These are phyloP conservation scores for Eurois occulta DNA, from an alignment of 2,888 invertebrate genomes.

Conservation along the genomic window DNA sequence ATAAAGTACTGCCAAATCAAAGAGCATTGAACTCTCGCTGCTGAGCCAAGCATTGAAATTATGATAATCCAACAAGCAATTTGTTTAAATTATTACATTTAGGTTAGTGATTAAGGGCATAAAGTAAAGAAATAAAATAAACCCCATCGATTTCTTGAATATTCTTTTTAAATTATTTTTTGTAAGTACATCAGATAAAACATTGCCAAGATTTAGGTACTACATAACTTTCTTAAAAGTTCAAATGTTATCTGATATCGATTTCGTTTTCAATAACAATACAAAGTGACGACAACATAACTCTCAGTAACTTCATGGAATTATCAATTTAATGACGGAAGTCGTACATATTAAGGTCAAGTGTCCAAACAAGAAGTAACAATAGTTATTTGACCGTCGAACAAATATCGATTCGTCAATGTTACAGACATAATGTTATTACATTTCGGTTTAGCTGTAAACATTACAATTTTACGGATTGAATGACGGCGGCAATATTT, in stretches of 20 bases:
- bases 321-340: slow-evolving; percentile 26
- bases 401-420: slow-evolving; percentile 23
- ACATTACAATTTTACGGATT: slow-evolving; percentile 20
- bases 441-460: slow-evolving; percentile 5
- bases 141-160: background rate
- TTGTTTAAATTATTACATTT: background rate
- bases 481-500: background rate
- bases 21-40: background rate
- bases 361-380: slow-evolving; percentile 1
- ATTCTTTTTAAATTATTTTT: background rate
- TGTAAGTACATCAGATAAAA: background rate
- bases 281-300: background rate
- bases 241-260: slow-evolving; percentile 6
- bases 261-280: background rate
- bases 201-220: background rate
- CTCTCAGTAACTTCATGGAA: background rate
- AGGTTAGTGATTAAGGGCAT: background rate
- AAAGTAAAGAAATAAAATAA: background rate
- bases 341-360: slow-evolving; percentile 17
- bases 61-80: background rate
- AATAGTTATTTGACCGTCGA: slow-evolving; percentile 4
- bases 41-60: background rate
- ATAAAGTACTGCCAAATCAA: background rate
- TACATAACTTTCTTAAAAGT: background rate
- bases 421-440: slow-evolving; percentile 3